Evolutionary conservation across 2,113 vertebrate species (phyloP).

Genomic region (Caracal caracal): DNA sequence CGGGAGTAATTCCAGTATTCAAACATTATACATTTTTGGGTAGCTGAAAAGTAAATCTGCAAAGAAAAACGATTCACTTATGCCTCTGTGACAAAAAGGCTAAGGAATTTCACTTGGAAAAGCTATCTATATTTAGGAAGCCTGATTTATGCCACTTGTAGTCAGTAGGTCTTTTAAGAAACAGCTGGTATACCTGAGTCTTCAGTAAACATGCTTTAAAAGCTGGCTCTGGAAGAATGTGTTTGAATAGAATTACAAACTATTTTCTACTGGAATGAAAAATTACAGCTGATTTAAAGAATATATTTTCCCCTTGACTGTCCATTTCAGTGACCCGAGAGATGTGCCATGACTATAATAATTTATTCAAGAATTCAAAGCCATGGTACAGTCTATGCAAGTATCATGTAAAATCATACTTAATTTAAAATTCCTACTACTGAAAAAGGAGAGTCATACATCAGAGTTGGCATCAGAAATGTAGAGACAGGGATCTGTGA

Average conservation of each 20-base stretch:
- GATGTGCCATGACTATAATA: not conserved
- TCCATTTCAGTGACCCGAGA: not conserved
- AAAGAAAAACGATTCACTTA: conserved; percentile 38
- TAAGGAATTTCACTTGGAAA: conserved; percentile 54
- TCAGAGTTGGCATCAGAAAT: not conserved
- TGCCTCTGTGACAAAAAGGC: conserved; percentile 15
- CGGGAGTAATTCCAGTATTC: conserved; percentile 30
- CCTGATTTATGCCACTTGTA: conserved; percentile 23
- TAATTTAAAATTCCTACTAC: conserved; percentile 48
- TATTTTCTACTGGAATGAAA: conserved; percentile 54
- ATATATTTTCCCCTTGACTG: not conserved
- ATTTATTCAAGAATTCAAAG: conserved; percentile 44
- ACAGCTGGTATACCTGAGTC: not conserved
- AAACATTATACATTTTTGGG: conserved; percentile 41
- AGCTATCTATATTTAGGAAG: conserved; percentile 48
- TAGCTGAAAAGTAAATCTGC: not conserved
- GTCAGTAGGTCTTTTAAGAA: conserved; percentile 53
- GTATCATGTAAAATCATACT: conserved; percentile 7
- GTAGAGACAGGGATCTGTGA: not conserved
- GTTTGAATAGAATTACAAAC: conserved; percentile 15
- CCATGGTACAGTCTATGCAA: not conserved
- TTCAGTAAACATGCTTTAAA: conserved; percentile 19
- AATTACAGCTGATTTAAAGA: conserved; percentile 32
- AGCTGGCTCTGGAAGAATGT: not conserved
- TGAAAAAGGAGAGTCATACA: conserved; percentile 39